These are phyloP conservation scores for Silurus lanzhouensis DNA, from an alignment of 2,797 vertebrate species.

Conservation along the genomic window DNA sequence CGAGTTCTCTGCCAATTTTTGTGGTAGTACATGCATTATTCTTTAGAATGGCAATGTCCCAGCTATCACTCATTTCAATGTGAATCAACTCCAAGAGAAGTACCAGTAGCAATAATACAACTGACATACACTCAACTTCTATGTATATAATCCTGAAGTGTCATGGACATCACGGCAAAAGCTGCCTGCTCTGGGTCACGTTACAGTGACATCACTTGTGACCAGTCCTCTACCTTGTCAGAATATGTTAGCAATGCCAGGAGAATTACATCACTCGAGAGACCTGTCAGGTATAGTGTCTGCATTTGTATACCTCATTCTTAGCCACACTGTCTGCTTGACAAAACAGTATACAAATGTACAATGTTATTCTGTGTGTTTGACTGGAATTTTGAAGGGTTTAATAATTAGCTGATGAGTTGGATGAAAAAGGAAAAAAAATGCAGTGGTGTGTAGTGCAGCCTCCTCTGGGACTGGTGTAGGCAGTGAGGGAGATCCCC, in stretches of 20 bases:
- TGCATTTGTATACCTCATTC: constrained; percentile 24
- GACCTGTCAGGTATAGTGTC: constrained; percentile 38
- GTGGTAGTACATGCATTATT: constrained; percentile 11
- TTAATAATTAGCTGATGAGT: constrained; percentile 26
- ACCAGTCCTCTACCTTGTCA: constrained; percentile 40
- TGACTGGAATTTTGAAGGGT: constrained; percentile 7
- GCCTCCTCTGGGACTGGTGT: neutral
- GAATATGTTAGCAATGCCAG: constrained; percentile 36
- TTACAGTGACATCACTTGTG: constrained; percentile 50
- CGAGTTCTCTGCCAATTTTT: constrained; percentile 8
- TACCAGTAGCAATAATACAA: constrained; percentile 38
- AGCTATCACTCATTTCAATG: constrained; percentile 45
- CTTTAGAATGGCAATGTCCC: constrained; percentile 28
- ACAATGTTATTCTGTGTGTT: neutral
- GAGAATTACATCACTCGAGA: constrained; percentile 43
- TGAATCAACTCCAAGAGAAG: constrained; percentile 26
- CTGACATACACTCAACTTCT: constrained; percentile 49
- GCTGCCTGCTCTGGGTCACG: constrained; percentile 43
- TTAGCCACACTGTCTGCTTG: constrained; percentile 2
- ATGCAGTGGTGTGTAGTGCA: constrained; percentile 14
- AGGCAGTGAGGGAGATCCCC: neutral
- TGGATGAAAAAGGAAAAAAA: constrained; percentile 7
- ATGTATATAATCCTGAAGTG: constrained; percentile 29
- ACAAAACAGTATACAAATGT: constrained; percentile 1
- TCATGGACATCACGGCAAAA: neutral